phyloP scores from a whole-genome alignment of 2,888 invertebrate genomes.

The Epistrophella euchroma region DNA sequence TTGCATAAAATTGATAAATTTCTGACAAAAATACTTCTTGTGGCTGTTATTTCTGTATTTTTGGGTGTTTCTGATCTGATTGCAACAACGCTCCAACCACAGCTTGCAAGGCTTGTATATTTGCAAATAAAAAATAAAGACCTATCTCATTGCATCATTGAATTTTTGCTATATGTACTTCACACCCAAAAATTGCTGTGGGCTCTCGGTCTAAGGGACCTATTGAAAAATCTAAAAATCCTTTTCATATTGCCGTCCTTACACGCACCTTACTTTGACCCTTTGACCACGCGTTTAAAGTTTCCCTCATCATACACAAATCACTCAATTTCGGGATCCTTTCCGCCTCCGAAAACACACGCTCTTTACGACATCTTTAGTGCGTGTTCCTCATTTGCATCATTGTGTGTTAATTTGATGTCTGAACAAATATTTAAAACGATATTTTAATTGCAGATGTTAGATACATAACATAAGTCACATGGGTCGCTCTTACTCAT shows the following conservation, averaged over 20 bases:
- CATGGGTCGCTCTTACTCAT: slow-evolving; percentile 40
- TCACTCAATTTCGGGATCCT: slow-evolving; percentile 40
- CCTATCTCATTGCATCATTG: too few species aligned
- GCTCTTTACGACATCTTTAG: slow-evolving; percentile 50
- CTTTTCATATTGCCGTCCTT: neutral
- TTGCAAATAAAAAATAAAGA: too few species aligned
- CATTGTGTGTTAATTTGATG: slow-evolving; percentile 74
- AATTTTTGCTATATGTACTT: too few species aligned
- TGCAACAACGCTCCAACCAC: too few species aligned
- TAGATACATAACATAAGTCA: slow-evolving; percentile 64
- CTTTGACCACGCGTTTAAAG: neutral
- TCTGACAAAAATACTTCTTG: too few species aligned
- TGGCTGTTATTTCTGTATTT: too few species aligned
- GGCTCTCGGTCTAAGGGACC: too few species aligned
- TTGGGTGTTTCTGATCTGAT: too few species aligned
- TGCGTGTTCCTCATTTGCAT: slow-evolving; percentile 74
- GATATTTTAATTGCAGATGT: slow-evolving; percentile 74
- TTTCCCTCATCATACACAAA: slow-evolving; percentile 27
- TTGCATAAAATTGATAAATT: too few species aligned
- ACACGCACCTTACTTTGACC: neutral
- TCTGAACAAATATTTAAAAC: slow-evolving; percentile 76
- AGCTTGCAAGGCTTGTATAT: too few species aligned
- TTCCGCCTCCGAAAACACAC: slow-evolving; percentile 37
- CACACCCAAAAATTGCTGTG: too few species aligned
- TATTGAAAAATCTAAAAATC: too few species aligned